Evolutionary conservation across 2,888 invertebrate species (phyloP), one percentile per base, ranked within the genome.

Genomic region (Adineta ricciae): DNA sequence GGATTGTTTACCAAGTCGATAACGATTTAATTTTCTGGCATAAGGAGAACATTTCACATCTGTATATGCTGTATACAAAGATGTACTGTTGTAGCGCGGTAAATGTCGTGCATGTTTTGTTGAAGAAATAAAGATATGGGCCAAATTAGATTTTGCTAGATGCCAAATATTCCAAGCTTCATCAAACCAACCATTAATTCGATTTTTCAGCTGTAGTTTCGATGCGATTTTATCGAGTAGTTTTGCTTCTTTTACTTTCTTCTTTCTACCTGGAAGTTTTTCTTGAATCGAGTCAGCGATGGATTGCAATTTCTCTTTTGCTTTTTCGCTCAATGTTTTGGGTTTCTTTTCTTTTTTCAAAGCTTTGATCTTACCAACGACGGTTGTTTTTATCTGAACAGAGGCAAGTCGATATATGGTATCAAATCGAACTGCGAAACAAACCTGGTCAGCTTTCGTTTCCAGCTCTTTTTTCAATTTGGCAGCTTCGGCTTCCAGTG

Each of bases 11-110:
- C 19, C 11, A 41, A 78, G n/a, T n/a, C 78, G 41, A 78, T 78
- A 78, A 78, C n/a, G n/a, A 27, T 19, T 32, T 19, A 9, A 36
- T n/a, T 41, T 4, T 78, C 41, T 78, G 38, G 41, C 41, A 78
- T 78, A 78, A 78, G 38, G 14, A 78, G 9, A 78, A 78, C 78
- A 78, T 78, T 78, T 78, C 9, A 78, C 11, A 41, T 78, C 78
- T 11, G 78, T 78, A 41, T 41, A 78, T 19, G 78, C 78, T 24
- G 78, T 78, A 41, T 78, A 78, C 9, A 78, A 19, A 7, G 38
- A 41, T n/a, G 78, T 78, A 9, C 41, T 41, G 41, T 78, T 78
- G 32, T 64, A 64, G 19, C 64, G 64, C 14, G 78, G 78, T n/a
- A 78, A 78, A 41, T 38, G 78, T 21, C 41, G 24, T 14, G 38